A percentile compares a stretch with the other conserved stretches of the same genome.
Evolutionary conservation across 2,113 vertebrate genomes (phyloP).

Genomic region (Corydoras sp.): DNA sequence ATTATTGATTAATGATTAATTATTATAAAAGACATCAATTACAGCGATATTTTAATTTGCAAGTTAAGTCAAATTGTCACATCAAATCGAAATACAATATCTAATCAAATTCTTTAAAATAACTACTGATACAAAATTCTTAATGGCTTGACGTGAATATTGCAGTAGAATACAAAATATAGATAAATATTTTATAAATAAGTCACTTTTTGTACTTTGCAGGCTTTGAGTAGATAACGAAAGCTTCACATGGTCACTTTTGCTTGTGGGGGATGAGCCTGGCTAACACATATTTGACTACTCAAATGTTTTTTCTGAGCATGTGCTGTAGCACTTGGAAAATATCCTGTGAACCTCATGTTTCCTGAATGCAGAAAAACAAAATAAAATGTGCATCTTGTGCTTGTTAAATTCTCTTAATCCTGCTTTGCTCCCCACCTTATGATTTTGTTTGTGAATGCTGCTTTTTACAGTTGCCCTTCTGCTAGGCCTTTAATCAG

Average conservation of each 20-base stretch:
- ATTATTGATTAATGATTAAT: too few species aligned
- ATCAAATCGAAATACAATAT: too few species aligned
- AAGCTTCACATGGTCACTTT: not conserved
- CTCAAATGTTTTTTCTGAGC: slow-evolving; percentile 10
- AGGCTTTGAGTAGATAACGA: not conserved
- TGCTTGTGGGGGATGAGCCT: not conserved
- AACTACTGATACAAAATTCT: too few species aligned
- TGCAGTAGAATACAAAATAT: too few species aligned
- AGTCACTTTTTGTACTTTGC: too few species aligned
- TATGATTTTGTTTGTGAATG: slow-evolving; percentile 29
- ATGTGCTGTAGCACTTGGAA: not conserved
- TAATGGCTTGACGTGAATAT: too few species aligned
- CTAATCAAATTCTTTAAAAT: too few species aligned
- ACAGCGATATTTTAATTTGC: too few species aligned
- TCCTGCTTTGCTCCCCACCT: not conserved
- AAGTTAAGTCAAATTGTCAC: too few species aligned
- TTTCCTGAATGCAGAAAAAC: too few species aligned
- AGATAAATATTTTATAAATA: too few species aligned
- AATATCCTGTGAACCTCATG: not conserved
- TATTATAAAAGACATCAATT: too few species aligned
- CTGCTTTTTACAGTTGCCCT: slow-evolving; percentile 38
- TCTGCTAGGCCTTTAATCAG: slow-evolving; percentile 55
- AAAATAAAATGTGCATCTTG: not conserved
- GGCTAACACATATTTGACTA: slow-evolving; percentile 23
- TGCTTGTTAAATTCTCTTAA: not conserved